Percentiles rank a stretch among this genome's conserved stretches.
Conservation (phyloP, 2,888 invertebrate genomes). For the Caenorhabditis virilis region DNA sequence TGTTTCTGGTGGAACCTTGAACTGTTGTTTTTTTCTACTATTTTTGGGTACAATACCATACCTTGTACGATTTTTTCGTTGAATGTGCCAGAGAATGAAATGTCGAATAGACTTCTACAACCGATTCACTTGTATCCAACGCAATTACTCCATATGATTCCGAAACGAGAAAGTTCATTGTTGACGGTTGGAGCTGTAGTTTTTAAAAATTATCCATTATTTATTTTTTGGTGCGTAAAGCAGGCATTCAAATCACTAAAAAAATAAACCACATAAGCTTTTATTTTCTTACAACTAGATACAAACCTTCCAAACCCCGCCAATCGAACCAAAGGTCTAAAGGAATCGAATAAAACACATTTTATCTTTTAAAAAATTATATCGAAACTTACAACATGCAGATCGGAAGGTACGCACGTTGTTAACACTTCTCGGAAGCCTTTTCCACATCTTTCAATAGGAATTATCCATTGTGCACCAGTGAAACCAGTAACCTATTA, state of each 20-base stretch:
- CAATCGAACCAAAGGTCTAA: background rate
- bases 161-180: constrained; percentile 24
- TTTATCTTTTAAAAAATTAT: background rate
- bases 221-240: background rate
- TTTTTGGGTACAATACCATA: background rate
- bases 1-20: constrained; percentile 45
- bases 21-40: constrained; percentile 5
- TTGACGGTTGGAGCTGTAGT: constrained; percentile 30
- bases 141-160: constrained; percentile 24
- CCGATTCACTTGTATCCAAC: constrained; percentile 23
- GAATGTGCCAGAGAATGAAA: constrained; percentile 28
- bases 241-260: background rate
- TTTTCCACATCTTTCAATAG: constrained; percentile 52
- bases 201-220: background rate
- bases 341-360: background rate
- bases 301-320: background rate
- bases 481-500: constrained; percentile 52
- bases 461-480: constrained; percentile 59
- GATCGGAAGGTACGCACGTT: constrained; percentile 51
- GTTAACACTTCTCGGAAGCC: constrained; percentile 56
- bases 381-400: constrained; percentile 42
- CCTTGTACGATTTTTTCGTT: constrained; percentile 26
- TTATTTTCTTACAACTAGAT: background rate
- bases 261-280: background rate
- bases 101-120: constrained; percentile 28